Conservation (phyloP, 2,113 vertebrate genomes). For the Ciconia maguari region DNA sequence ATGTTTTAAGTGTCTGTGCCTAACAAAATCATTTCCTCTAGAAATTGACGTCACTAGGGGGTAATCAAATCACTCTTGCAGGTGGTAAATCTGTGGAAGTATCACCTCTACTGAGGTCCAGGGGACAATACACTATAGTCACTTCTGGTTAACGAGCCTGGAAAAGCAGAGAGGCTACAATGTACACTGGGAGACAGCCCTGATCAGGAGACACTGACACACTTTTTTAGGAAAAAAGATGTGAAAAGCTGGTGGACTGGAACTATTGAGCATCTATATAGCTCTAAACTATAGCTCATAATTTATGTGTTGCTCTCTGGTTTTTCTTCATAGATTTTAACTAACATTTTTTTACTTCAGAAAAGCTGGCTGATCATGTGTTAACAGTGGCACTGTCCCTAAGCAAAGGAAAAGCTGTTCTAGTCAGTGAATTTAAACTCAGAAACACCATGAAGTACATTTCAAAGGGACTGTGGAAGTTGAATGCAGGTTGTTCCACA, state of each 20-base stretch:
- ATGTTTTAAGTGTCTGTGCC: neutral
- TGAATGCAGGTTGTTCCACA: neutral
- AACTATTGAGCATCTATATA: neutral
- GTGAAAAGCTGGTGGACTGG: neutral
- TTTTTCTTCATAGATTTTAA: neutral
- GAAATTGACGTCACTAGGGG: neutral
- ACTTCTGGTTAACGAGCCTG: neutral
- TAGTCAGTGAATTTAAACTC: neutral
- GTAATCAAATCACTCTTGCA: constrained; percentile 1
- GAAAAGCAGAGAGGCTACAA: neutral
- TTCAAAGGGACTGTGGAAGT: neutral
- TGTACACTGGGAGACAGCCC: neutral
- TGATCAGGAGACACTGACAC: neutral
- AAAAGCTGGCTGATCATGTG: neutral
- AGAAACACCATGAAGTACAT: neutral
- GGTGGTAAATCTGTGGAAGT: constrained; percentile 21
- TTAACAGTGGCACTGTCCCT: neutral
- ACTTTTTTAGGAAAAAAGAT: neutral
- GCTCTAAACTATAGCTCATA: neutral
- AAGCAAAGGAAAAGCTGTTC: neutral
- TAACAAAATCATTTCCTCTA: neutral
- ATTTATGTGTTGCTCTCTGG: neutral
- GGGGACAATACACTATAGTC: neutral
- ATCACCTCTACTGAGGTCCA: neutral
- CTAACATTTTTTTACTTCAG: neutral